Conservation (phyloP, 2,888 invertebrate genomes). For the Apomyelois bistriatella region DNA sequence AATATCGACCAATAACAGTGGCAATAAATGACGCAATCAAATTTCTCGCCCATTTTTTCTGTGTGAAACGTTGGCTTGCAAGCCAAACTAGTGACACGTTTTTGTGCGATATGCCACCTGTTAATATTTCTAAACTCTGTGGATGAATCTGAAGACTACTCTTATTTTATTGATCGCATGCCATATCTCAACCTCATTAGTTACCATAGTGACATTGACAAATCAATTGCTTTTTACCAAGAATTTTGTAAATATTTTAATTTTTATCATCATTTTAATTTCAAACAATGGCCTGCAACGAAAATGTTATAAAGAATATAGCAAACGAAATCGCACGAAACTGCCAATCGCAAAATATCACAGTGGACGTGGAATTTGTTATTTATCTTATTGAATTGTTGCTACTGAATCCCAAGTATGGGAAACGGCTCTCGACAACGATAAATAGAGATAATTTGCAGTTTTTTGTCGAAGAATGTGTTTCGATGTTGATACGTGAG, state of each 20-base stretch:
- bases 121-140: too few species aligned
- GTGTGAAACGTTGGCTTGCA: too few species aligned
- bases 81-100: too few species aligned
- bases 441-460: slow-evolving; percentile 72
- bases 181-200: not conserved
- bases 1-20: too few species aligned
- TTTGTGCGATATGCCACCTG: too few species aligned
- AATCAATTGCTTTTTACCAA: slow-evolving; percentile 17
- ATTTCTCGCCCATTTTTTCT: too few species aligned
- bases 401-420: slow-evolving; percentile 79
- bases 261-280: slow-evolving; percentile 17
- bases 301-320: slow-evolving; percentile 77
- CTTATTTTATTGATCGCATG: too few species aligned
- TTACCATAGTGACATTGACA: slow-evolving; percentile 18
- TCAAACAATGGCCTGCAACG: slow-evolving; percentile 60
- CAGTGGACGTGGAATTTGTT: slow-evolving; percentile 72
- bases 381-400: slow-evolving; percentile 74
- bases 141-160: too few species aligned
- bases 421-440: slow-evolving; percentile 65
- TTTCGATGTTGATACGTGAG: slow-evolving; percentile 66
- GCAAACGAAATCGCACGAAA: slow-evolving; percentile 79
- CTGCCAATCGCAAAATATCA: slow-evolving; percentile 59
- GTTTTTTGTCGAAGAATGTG: slow-evolving; percentile 75
- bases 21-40: too few species aligned
- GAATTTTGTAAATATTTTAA: slow-evolving; percentile 12